Evolutionary conservation across 2,888 invertebrate species (phyloP), one percentile per base, ranked within the genome.

Genomic region (Eupithecia tripunctaria): DNA sequence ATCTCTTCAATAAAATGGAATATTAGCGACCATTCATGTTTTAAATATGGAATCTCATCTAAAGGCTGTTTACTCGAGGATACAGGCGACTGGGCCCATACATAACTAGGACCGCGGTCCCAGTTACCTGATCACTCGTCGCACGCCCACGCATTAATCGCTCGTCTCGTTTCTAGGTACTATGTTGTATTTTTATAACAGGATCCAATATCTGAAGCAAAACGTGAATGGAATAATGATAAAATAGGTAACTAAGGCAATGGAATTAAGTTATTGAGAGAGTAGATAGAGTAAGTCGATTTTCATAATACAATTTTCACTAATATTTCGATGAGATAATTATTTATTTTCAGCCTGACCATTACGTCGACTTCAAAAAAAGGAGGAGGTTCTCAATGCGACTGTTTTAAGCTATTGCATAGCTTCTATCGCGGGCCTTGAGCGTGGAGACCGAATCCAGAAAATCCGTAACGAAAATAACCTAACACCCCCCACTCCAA

Each of bases 91-190:
- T n/a, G n/a, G n/a, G n/a, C n/a, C n/a, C n/a, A n/a, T n/a, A n/a
- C n/a, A n/a, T n/a, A n/a, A n/a, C n/a, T n/a, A n/a, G n/a, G n/a
- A n/a, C n/a, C n/a, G n/a, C n/a, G n/a, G n/a, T n/a, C n/a, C n/a
- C n/a, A n/a, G n/a, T n/a, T n/a, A n/a, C n/a, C n/a, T n/a, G n/a
- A n/a, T n/a, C n/a, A n/a, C n/a, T 85, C 80, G 81, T 82, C 76
- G 84, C 82, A 86, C 88, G 81, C 91, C 91, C 84, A 90, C 90
- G 85, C 85, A 81, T 86, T 84, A 76, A 74, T 78, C n/a, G n/a
- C 78, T 82, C 73, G 79, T 80, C 78, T 79, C 80, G 76, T 70
- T 75, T 79, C 77, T 77, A 80, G 74, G 68, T 75, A 78, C 77
- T 77, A 80, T 73, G 68, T 66, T 76, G 78, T 86, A 86, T 88